Base-by-base conservation (phyloP, 2,113 vertebrate genomes). In the Montifringilla adamsi region DNA sequence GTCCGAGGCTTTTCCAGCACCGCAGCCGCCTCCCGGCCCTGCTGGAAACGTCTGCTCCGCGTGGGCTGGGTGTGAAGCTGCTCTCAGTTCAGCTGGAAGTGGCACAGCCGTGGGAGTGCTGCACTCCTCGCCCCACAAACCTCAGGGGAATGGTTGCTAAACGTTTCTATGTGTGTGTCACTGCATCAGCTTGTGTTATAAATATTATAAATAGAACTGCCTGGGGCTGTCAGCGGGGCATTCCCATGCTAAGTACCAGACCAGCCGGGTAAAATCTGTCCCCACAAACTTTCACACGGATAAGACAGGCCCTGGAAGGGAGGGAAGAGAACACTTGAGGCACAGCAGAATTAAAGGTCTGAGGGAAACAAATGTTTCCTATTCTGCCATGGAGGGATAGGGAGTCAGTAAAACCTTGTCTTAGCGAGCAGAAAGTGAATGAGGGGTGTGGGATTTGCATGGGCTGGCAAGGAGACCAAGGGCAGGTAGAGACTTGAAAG, bases 11-110 rank as follows among this genome's bases (percentile, higher is more conserved):
- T 37, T 76, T 33, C 31, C 2, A 1, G 11, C 0, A 0, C 41
- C 31, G 28, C 43, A 8, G 62, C 10, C 1, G 0, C 28, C 46
- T 37, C 19, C 33, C 0, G 2, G 46, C 73, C 64, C 56, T 52
- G 74, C 75, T 82, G 77, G 64, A n/a, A 47, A 4, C 2, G 26
- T n/a, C 31, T 3, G 35, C 33, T 33, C 7, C 12, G 59, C 1
- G 3, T 62, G 70, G 90, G 67, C 92, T 7, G 72, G 24, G 20
- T 21, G 73, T 3, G 3, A 77, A 59, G 87, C 88, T 30, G 41
- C 43, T 84, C 60, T 84, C 15, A 1, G 43, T 41, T 64, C 8
- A 43, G 68, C 64, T 67, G 86, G 43, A 43, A 35, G 27, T 11
- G 90, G 83, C 39, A 15, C 27, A 26, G 46, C 11, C 1, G 9